Percentiles rank a stretch among this genome's conserved stretches.
These are phyloP conservation scores for Aphidius colemani DNA, from an alignment of 2,888 invertebrate species.

Conservation along the genomic window DNA sequence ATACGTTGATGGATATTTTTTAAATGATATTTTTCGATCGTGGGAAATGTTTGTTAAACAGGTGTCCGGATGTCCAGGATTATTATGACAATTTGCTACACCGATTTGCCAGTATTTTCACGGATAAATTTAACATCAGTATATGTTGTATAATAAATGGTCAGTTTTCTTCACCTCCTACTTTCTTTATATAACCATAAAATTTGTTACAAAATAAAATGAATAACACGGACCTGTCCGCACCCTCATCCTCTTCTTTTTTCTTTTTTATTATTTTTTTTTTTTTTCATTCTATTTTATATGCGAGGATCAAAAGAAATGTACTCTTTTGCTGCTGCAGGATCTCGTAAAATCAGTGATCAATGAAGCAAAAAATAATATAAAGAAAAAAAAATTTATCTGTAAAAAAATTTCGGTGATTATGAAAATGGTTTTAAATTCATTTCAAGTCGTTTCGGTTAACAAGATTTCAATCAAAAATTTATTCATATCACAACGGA, in stretches of 20 bases:
- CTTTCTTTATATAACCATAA: conserved; percentile 30
- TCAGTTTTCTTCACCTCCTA: conserved; percentile 28
- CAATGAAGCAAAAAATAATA: conserved; percentile 35
- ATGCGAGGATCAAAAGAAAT: conserved; percentile 27
- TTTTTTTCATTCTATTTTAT: conserved; percentile 23
- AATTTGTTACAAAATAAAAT: conserved; percentile 27
- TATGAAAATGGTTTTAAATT: not conserved
- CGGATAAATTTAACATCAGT: conserved; percentile 29
- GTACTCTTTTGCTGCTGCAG: not conserved
- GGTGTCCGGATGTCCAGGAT: conserved; percentile 53
- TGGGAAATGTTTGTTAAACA: conserved; percentile 37
- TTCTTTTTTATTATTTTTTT: conserved; percentile 24
- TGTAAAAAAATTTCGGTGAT: conserved; percentile 19
- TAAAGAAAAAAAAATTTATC: conserved; percentile 22
- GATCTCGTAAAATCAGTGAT: conserved; percentile 39
- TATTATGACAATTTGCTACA: conserved; percentile 43
- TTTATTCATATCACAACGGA: conserved; percentile 34
- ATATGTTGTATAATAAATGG: conserved; percentile 31
- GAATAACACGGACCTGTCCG: conserved; percentile 23
- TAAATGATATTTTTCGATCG: not conserved
- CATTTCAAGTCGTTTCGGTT: conserved; percentile 37
- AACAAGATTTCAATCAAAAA: conserved; percentile 43
- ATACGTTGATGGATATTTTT: not conserved
- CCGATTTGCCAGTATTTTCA: conserved; percentile 44
- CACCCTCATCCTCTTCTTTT: conserved; percentile 24